These are phyloP conservation scores for Laterallus jamaicensis DNA, from an alignment of 2,113 vertebrate genomes.

Conservation along the genomic window DNA sequence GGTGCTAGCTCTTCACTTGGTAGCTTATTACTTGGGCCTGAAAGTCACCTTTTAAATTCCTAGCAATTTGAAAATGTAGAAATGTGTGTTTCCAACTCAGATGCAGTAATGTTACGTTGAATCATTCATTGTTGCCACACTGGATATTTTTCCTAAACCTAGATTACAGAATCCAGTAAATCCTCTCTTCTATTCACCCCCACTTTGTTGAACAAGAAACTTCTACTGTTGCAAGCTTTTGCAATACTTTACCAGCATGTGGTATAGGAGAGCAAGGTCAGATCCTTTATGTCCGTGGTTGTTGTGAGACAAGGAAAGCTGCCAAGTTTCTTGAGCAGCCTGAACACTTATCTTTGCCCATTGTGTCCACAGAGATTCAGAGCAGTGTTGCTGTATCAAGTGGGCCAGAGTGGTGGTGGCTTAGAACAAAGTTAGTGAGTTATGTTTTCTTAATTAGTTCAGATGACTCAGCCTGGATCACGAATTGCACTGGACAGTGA, in stretches of 20 bases:
- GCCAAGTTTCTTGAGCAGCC: not conserved
- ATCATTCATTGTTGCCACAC: not conserved
- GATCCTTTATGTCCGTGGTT: rapidly evolving
- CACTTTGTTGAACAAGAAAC: not conserved
- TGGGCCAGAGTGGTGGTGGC: not conserved
- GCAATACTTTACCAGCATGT: not conserved
- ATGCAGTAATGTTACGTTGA: not conserved
- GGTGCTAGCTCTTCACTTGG: not conserved
- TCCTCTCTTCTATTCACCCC: not conserved
- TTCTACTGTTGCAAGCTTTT: not conserved
- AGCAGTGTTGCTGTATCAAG: not conserved
- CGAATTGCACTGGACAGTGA: not conserved
- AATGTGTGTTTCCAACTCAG: not conserved
- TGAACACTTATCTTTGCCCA: rapidly evolving
- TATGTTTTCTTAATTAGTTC: not conserved
- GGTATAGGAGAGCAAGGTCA: too few species aligned
- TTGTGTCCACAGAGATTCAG: not conserved
- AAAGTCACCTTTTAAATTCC: not conserved
- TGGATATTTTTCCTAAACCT: not conserved
- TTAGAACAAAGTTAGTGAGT: not conserved
- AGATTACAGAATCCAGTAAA: not conserved
- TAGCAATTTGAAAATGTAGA: not conserved
- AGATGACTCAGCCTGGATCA: not conserved
- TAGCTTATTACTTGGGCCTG: not conserved
- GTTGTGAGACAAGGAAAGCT: not conserved